A percentile compares a stretch with the other conserved stretches of the same genome.
phyloP scores from a whole-genome alignment of 2,113 vertebrate species.

The Rhizomys pruinosus region DNA sequence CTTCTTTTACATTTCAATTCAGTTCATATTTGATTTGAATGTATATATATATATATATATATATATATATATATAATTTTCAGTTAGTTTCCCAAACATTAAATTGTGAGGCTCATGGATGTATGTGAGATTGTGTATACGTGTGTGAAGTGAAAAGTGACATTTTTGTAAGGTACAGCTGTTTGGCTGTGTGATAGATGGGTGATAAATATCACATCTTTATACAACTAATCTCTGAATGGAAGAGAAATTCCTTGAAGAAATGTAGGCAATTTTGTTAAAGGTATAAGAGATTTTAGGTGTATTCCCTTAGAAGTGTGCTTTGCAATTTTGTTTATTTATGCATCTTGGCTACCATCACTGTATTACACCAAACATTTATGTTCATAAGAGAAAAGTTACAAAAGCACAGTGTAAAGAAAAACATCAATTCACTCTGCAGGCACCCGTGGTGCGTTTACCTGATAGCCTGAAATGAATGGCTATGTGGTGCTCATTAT shows the following conservation, averaged over 20 bases:
- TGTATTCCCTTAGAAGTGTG: neutral
- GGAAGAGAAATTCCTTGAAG: neutral
- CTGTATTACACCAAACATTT: conserved; percentile 42
- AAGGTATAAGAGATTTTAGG: neutral
- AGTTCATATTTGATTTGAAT: too few species aligned
- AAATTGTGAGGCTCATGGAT: neutral
- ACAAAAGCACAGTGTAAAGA: conserved; percentile 33
- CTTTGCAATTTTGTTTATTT: conserved; percentile 22
- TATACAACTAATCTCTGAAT: neutral
- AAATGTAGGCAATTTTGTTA: neutral
- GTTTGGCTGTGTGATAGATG: neutral
- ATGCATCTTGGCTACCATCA: conserved; percentile 3
- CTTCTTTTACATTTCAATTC: too few species aligned
- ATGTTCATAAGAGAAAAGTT: conserved; percentile 22
- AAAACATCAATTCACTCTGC: conserved; percentile 72
- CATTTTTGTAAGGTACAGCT: neutral
- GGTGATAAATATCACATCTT: neutral
- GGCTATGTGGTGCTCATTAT: conserved; percentile 42
- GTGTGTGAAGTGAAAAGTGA: neutral
- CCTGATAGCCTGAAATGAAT: conserved; percentile 62
- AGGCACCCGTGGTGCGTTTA: conserved; percentile 44
- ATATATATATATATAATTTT: too few species aligned
- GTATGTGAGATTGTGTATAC: neutral
- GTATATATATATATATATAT: too few species aligned
- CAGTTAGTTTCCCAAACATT: conserved; percentile 37